Evolutionary conservation across 2,113 vertebrate genomes (phyloP), one percentile per base, ranked within the genome.

Genomic region (Brachyistius frenatus): DNA sequence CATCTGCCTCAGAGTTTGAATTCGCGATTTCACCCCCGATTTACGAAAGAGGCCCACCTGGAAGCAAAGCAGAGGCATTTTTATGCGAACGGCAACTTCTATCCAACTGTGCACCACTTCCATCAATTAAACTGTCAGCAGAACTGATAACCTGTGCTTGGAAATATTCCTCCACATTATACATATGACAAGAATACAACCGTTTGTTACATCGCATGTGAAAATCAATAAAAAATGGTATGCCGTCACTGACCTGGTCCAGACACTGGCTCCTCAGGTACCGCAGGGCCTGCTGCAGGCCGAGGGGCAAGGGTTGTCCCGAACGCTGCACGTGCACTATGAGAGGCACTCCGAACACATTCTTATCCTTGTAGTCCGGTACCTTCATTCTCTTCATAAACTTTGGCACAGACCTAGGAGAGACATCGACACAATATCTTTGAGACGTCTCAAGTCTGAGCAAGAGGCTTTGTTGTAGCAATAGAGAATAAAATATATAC

Each of bases 321-420:
- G 96, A 97, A 49, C 98, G 96, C 92, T 99, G 98, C 49, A 99
- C 98, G 0, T 99, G 97, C 62, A 99, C 95, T 31, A 98, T 97
- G 73, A 99, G 96, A 54, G 98, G 98, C n/a, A 99, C 96, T 0
- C 97, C 97, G 68, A 99, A 99, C 78, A 99, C 97, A 2, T 96
- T 96, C 92, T 97, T 99, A 88, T 98, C 98, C 90, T 96, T 98
- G 88, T 98, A 99, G 90, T 99, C 98, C 13, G 98, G 98, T 70
- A 98, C 97, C 91, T 98, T 99, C 95, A 97, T 97, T 91, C 98
- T 95, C 93, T 98, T 99, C 97, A 99, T 99, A 86, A 99, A 99
- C 93, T 98, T 99, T 65, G 98, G 98, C 73, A 99, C 97, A 37
- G 97, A 96, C 97, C 98, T 99, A 73, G 71, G 90, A 95, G 5